Percentiles rank a stretch among this genome's conserved stretches.
These are phyloP conservation scores for Micromussa lordhowensis DNA, from an alignment of 92 coral and sea anemone species.

Conservation along the genomic window DNA sequence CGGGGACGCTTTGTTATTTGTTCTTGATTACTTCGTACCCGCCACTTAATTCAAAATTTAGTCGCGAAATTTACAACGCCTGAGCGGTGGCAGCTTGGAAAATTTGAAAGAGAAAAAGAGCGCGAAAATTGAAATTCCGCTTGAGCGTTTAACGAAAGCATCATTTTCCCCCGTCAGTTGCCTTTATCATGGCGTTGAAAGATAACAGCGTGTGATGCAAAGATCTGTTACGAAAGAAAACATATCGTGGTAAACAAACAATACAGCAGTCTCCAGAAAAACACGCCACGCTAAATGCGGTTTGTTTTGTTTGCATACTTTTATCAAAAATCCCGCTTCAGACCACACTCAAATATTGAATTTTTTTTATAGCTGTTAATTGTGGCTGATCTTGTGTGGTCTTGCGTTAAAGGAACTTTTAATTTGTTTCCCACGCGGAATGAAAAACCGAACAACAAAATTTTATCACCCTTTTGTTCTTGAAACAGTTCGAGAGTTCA, in stretches of 20 bases:
- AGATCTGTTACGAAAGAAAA: constrained; percentile 20
- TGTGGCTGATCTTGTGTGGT: neutral
- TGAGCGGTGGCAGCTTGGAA: too few relatives aligned
- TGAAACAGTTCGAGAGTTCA: neutral
- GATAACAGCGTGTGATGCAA: neutral
- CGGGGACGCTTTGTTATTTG: constrained; percentile 31
- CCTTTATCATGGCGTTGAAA: neutral
- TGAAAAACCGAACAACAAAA: constrained; percentile 5
- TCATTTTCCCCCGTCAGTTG: neutral
- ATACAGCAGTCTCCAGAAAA: neutral
- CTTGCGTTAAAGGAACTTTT: neutral
- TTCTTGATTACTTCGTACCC: neutral
- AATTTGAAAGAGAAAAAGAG: neutral
- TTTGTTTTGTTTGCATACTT: constrained; percentile 22
- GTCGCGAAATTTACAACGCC: neutral
- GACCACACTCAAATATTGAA: neutral
- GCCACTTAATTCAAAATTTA: neutral
- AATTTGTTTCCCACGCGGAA: constrained; percentile 11
- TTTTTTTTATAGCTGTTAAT: neutral
- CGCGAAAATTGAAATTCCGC: constrained; percentile 28
- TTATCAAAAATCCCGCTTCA: neutral
- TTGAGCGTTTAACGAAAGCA: neutral
- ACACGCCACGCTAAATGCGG: constrained; percentile 34
- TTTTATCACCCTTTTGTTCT: constrained; percentile 1
- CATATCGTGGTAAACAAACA: constrained; percentile 29